These are phyloP conservation scores for Brachyopa scutellaris DNA, from an alignment of 2,888 invertebrate genomes.

Conservation along the genomic window DNA sequence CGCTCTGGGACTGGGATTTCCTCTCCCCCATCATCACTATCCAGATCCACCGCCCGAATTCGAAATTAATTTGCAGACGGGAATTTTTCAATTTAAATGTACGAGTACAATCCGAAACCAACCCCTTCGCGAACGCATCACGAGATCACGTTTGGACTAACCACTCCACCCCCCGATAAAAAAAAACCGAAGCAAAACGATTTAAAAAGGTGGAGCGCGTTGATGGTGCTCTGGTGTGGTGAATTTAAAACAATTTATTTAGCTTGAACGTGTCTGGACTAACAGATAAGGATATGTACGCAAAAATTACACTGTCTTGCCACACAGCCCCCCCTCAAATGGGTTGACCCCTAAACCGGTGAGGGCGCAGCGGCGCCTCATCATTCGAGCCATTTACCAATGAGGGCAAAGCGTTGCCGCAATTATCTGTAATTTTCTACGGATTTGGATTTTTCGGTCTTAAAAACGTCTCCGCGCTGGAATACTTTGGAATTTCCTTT, in stretches of 20 bases:
- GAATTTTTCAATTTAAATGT: conserved; percentile 70
- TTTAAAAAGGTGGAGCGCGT: conserved; percentile 49
- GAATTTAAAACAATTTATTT: conserved; percentile 73
- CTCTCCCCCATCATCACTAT: not conserved
- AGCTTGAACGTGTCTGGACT: conserved; percentile 64
- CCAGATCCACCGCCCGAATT: conserved; percentile 38
- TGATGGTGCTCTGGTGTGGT: conserved; percentile 57
- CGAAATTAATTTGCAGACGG: conserved; percentile 70
- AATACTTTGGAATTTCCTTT: conserved; percentile 16
- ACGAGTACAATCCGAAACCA: not conserved
- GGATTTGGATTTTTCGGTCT: conserved; percentile 62
- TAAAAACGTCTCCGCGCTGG: conserved; percentile 27
- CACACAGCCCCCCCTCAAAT: no score
- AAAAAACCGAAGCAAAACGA: conserved; percentile 4
- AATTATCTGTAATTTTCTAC: conserved; percentile 71
- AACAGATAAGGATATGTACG: conserved; percentile 48
- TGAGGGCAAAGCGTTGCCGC: conserved; percentile 52
- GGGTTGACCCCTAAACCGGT: conserved; percentile 16
- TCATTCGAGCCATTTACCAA: conserved; percentile 70
- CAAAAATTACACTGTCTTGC: conserved; percentile 23
- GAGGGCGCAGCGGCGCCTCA: conserved; percentile 12
- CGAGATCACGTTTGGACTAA: conserved; percentile 50
- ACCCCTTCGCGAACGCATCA: conserved; percentile 44
- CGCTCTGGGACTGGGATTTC: conserved; percentile 35
- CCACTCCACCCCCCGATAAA: not conserved